Conservation (phyloP, 1,140 invertebrate species). For the Octopus bimaculoides region DNA sequence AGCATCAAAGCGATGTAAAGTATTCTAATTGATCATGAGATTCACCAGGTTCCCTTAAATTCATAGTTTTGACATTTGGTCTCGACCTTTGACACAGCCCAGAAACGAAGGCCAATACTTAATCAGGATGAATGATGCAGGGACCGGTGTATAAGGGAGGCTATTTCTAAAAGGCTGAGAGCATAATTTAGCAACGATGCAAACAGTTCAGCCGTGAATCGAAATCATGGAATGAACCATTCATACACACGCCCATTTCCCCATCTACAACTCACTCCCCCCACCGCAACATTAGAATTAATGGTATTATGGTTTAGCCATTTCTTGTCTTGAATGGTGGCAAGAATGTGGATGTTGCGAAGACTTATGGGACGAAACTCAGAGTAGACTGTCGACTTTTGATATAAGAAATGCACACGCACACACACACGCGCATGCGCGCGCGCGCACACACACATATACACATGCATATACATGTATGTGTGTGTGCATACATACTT, state of each 20-base stretch:
- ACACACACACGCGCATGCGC: too few relatives aligned
- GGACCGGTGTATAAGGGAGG: background rate
- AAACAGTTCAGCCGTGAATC: constrained; percentile 2
- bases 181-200: constrained; percentile 7
- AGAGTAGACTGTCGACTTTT: too few relatives aligned
- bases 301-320: too few relatives aligned
- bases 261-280: too few relatives aligned
- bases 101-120: constrained; percentile 3
- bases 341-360: too few relatives aligned
- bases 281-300: too few relatives aligned
- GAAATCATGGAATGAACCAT: background rate
- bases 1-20: background rate
- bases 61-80: constrained; percentile 7
- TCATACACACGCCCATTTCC: constrained; percentile 1
- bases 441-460: too few relatives aligned
- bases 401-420: too few relatives aligned
- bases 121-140: constrained; percentile 6
- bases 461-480: too few relatives aligned
- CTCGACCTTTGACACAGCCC: constrained; percentile 5
- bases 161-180: background rate
- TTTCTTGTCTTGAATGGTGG: too few relatives aligned
- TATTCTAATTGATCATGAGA: constrained; percentile 4
- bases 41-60: constrained; percentile 11
- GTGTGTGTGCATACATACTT: too few relatives aligned
- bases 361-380: too few relatives aligned